Evolutionary conservation across 2,797 vertebrate genomes (phyloP).

Genomic region (Thamnophis elegans): DNA sequence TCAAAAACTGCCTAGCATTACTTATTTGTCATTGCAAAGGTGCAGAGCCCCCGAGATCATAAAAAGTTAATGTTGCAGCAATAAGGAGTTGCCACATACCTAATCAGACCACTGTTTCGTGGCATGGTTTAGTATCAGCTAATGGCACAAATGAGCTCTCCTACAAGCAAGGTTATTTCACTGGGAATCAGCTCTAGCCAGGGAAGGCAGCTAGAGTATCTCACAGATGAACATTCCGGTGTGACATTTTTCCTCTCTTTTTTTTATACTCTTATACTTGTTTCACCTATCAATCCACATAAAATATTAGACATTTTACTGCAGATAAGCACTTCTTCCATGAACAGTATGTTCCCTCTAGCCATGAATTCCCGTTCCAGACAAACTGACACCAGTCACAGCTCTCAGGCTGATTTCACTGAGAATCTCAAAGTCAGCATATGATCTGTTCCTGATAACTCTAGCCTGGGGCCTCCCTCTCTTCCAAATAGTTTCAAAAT

Average conservation of each 20-base stretch:
- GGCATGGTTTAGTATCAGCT: neutral
- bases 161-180: neutral
- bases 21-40: conserved; percentile 30
- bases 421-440: neutral
- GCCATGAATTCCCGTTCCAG: neutral
- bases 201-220: neutral
- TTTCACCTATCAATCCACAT: neutral
- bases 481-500: neutral
- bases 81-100: neutral
- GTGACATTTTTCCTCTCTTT: neutral
- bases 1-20: conserved; percentile 22
- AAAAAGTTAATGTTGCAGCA: neutral
- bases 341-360: neutral
- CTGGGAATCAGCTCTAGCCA: neutral
- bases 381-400: neutral
- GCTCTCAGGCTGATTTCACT: neutral
- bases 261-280: neutral
- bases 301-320: neutral
- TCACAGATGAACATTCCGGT: neutral
- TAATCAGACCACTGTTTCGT: neutral
- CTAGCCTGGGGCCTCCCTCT: neutral
- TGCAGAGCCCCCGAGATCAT: neutral
- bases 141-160: neutral
- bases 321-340: neutral
- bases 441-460: neutral